Evolutionary conservation across 2,888 invertebrate genomes (phyloP), one percentile per base, ranked within the genome.

Genomic region (Mimumesa dahlbomi): DNA sequence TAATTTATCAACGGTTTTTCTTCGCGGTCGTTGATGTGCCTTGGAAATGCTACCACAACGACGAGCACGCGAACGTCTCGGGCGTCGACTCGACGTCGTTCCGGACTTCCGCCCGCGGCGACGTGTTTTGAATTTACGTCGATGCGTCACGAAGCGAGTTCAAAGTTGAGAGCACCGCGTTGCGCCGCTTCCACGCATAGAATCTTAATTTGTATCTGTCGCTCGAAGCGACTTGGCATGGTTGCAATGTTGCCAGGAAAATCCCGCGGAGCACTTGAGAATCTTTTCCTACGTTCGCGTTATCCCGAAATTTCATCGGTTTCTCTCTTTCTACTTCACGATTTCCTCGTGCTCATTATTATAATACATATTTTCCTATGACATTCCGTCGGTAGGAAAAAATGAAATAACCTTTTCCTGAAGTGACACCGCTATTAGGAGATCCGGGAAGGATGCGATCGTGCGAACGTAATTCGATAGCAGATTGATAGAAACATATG

Each of bases 1-100:
- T 40, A 67, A 82, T 82, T 76, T 72, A 81, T 82, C 81, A 80
- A 45, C 46, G 48, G 45, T 74, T 80, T 75, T 82, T 78, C 70
- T 61, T 45, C 29, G 54, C 40, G 36, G 14, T 38, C 31, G 52
- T 18, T 42, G 77, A 70, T 54, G 53, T 38, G 19, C 34, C 16
- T 63, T 71, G 67, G 58, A 73, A 65, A 73, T 25, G 67, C 71
- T 66, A 74, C 70, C 70, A 73, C 58, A 57, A 45, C 21, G 45
- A 22, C 18, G 52, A 34, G 66, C 77, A 74, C 70, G 74, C 76
- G 59, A 76, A 58, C 46, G 45, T 52, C 43, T 19, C 56, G 49
- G 52, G 38, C 64, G 31, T n/a, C 56, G 49, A 34, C 66, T 46
- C 25, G n/a, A 43, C 52, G 56, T 16, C 54, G 71, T 36, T 36